Evolutionary conservation across 2,113 vertebrate genomes (phyloP).

Genomic region (Coreoperca whiteheadi): DNA sequence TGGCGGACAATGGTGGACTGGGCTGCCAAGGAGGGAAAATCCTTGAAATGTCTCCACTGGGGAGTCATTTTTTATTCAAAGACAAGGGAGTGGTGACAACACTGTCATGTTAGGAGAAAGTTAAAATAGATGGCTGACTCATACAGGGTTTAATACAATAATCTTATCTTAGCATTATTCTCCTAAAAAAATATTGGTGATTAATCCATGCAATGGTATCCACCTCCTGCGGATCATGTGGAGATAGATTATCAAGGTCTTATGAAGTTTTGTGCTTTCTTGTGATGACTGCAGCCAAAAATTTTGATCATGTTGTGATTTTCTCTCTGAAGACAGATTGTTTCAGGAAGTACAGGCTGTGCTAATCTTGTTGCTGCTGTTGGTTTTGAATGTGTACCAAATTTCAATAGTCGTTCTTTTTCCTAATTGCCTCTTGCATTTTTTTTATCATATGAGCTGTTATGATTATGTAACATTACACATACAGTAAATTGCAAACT

Average conservation of each 20-base stretch:
- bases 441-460: conserved; percentile 1
- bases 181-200: conserved; percentile 3
- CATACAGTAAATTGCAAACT: not conserved
- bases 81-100: conserved; percentile 52
- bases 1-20: conserved; percentile 61
- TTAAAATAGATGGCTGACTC: conserved; percentile 24
- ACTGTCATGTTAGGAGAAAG: conserved; percentile 19
- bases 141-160: conserved; percentile 9
- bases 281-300: conserved; percentile 13
- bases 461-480: conserved; percentile 21
- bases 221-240: not conserved
- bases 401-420: not conserved
- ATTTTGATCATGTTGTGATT: conserved; percentile 14
- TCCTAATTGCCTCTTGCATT: not conserved
- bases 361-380: not conserved
- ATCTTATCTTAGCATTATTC: no score
- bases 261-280: not conserved
- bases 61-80: conserved; percentile 47
- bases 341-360: conserved; percentile 17
- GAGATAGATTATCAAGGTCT: not conserved
- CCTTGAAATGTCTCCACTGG: conserved; percentile 51
- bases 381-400: conserved; percentile 14
- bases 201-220: not conserved
- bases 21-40: conserved; percentile 54
- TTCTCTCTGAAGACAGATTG: conserved; percentile 28